A percentile compares a stretch with the other conserved stretches of the same genome.
Conservation (phyloP, 2,888 invertebrate species). For the Hedychridium roseum region DNA sequence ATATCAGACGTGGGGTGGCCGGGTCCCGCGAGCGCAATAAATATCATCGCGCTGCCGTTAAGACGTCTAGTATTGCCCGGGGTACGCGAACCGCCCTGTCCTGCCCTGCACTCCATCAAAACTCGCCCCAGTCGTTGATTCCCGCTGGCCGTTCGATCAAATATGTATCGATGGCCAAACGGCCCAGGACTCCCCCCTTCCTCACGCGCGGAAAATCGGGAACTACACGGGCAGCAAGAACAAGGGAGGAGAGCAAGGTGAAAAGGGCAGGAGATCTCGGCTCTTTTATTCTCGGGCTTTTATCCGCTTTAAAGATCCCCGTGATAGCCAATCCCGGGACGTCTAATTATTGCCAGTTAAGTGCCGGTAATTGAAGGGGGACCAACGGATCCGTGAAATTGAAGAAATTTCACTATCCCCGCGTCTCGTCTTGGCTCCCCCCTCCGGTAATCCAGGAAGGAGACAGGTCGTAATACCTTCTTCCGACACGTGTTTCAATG, state of each 20-base stretch:
- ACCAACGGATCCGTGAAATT: constrained; percentile 57
- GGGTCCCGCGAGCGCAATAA: constrained; percentile 52
- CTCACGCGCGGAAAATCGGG: too few relatives aligned
- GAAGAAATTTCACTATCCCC: constrained; percentile 45
- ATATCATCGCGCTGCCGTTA: constrained; percentile 46
- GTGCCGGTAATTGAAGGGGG: constrained; percentile 57
- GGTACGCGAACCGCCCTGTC: constrained; percentile 19
- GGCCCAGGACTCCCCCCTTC: too few relatives aligned
- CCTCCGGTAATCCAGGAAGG: too few relatives aligned
- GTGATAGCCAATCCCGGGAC: constrained; percentile 48
- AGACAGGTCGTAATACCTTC: too few relatives aligned
- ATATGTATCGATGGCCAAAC: constrained; percentile 48
- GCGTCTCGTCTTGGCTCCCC: neutral
- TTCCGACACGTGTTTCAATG: too few relatives aligned
- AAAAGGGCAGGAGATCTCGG: constrained; percentile 28
- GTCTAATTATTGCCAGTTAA: constrained; percentile 61
- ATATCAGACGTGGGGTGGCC: constrained; percentile 41
- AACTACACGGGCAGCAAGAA: neutral
- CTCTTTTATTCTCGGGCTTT: constrained; percentile 40
- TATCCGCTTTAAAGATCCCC: constrained; percentile 47
- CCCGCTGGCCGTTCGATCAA: constrained; percentile 38
- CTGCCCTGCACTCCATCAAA: constrained; percentile 36
- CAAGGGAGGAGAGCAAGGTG: constrained; percentile 9
- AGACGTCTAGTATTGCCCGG: constrained; percentile 42
- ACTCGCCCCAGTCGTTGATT: constrained; percentile 9